phyloP scores from a whole-genome alignment of 2,888 invertebrate genomes.

The Orthonevra nobilis region DNA sequence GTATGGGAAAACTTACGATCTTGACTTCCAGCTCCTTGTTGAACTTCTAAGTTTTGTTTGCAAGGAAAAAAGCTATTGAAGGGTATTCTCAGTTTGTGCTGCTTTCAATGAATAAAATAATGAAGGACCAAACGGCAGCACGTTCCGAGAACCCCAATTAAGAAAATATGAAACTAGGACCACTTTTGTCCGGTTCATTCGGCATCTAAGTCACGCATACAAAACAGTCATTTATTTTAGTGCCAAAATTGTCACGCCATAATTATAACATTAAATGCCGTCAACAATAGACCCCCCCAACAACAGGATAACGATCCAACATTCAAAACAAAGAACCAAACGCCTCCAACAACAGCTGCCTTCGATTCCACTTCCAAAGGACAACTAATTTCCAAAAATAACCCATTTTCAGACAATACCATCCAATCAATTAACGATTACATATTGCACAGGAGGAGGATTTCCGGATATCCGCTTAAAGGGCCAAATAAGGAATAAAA shows the following conservation, averaged over 20 bases:
- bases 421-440: conserved; percentile 62
- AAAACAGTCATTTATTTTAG: conserved; percentile 33
- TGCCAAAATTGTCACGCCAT: conserved; percentile 39
- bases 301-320: background rate
- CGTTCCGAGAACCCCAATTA: no score
- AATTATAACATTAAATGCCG: conserved; percentile 32
- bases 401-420: conserved; percentile 44
- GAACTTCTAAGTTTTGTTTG: no score
- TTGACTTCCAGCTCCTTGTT: no score
- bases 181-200: no score
- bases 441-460: conserved; percentile 11
- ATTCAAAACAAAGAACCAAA: conserved; percentile 6
- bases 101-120: no score
- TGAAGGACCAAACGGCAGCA: no score
- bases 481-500: no score
- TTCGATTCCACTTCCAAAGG: background rate
- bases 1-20: no score
- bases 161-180: no score
- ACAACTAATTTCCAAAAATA: conserved; percentile 29
- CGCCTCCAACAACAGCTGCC: conserved; percentile 12
- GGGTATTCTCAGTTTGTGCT: no score
- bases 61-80: no score
- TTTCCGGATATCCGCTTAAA: background rate
- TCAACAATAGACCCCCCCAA: conserved; percentile 5
- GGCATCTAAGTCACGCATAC: conserved; percentile 23